Evolutionary conservation across 2,113 vertebrate genomes (phyloP), one percentile per base, ranked within the genome.

Genomic region (Bufo gargarizans): DNA sequence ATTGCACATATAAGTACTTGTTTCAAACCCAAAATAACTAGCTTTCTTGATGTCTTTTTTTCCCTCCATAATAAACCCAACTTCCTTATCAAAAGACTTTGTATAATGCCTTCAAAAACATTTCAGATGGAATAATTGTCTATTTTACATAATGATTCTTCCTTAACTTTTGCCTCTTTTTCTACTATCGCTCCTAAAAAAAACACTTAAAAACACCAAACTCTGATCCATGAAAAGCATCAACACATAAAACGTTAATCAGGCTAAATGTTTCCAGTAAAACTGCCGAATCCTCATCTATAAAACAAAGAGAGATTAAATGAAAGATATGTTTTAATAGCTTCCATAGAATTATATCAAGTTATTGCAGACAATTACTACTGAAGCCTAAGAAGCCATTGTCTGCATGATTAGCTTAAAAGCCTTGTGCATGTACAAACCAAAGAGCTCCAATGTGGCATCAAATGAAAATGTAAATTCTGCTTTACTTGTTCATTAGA

Each of bases 361-460:
- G 72, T 63, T 17, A 47, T 55, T 56, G 69, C 56, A 80, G 61
- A 87, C 86, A 88, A 80, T 77, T 82, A 84, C 74, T 59, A 79
- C 72, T 78, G 67, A 84, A 84, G 87, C 87, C 58, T 77, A 88
- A 50, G 69, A 89, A 89, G 61, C 63, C 59, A 89, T 84, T 84
- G 87, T 84, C 82, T 89, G 82, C 74, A 78, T 89, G 82, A 89
- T 89, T 89, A 89, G 71, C 87, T 84, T 89, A 89, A 89, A 89
- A 89, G 82, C 74, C 53, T 22, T 17, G 59, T 84, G 50, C 72
- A 84, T 89, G 87, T 78, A 77, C 72, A 77, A 84, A 56, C 65
- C 55, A 77, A 49, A 49, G 84, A 76, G 82, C 59, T 84, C 65
- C 78, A 89, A 84, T 78, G 82, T 84, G 71, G 71, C 81, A 84